Percentiles rank a stretch among this genome's conserved stretches.
These are phyloP conservation scores for Stegodyphus mimosarum DNA, from an alignment of 1,140 invertebrate genomes.

Conservation along the genomic window DNA sequence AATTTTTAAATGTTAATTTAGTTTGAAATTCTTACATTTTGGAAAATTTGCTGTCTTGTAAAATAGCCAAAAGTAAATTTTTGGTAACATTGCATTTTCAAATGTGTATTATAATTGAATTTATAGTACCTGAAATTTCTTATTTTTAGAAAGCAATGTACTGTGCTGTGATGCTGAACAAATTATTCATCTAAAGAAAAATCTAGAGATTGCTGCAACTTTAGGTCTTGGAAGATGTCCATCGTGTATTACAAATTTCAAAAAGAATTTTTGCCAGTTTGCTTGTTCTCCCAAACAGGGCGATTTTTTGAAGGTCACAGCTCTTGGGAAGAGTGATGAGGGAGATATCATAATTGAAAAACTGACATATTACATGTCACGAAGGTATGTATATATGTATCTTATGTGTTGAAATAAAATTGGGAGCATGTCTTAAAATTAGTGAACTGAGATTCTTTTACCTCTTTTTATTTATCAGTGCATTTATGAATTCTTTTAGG, in stretches of 20 bases:
- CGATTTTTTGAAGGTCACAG: constrained; percentile 61
- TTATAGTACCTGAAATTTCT: too few species aligned
- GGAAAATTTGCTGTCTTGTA: too few species aligned
- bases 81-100: too few species aligned
- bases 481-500: too few species aligned
- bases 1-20: neutral
- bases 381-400: constrained; percentile 13
- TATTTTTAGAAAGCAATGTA: constrained; percentile 14
- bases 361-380: constrained; percentile 55
- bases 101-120: too few species aligned
- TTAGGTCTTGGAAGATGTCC: constrained; percentile 63
- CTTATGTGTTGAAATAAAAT: neutral
- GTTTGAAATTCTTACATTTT: too few species aligned
- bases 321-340: constrained; percentile 41
- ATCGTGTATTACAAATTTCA: constrained; percentile 63
- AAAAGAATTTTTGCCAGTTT: constrained; percentile 62
- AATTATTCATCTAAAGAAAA: constrained; percentile 4
- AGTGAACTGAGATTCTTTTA: too few species aligned
- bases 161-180: constrained; percentile 46
- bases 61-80: too few species aligned
- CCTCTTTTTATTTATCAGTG: too few species aligned
- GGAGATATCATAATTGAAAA: constrained; percentile 23
- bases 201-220: constrained; percentile 22
- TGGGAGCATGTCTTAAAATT: neutral
- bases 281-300: constrained; percentile 63